These are phyloP conservation scores for Podargus strigoides DNA, from an alignment of 2,797 vertebrate species.

Conservation along the genomic window DNA sequence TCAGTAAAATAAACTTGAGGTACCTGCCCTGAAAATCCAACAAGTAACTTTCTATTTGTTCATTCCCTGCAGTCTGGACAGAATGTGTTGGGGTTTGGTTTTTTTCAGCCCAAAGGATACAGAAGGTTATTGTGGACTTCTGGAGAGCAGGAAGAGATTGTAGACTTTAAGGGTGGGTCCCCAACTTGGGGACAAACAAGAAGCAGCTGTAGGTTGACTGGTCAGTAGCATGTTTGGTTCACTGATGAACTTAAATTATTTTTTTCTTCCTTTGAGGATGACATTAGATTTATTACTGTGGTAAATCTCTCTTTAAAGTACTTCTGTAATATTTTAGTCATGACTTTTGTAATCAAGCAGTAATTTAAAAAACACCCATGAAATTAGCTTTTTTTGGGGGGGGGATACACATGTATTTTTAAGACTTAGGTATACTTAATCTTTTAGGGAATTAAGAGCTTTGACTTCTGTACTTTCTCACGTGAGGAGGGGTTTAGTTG, in stretches of 20 bases:
- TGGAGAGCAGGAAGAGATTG: slow-evolving; percentile 57
- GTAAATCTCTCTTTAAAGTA: not conserved
- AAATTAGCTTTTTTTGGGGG: not conserved
- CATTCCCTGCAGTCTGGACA: slow-evolving; percentile 32
- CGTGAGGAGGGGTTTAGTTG: not conserved
- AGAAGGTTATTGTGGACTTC: slow-evolving; percentile 51
- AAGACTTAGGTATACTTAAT: not conserved
- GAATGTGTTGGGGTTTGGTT: not conserved
- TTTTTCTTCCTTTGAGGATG: slow-evolving; percentile 24
- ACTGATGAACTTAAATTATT: not conserved
- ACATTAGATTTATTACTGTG: not conserved
- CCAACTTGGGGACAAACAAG: slow-evolving; percentile 15
- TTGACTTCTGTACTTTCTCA: not conserved
- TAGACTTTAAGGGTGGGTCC: slow-evolving; percentile 54
- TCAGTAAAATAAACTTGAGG: not conserved
- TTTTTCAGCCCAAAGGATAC: slow-evolving; percentile 9
- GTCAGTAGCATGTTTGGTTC: not conserved
- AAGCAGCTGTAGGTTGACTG: not conserved
- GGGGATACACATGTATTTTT: not conserved
- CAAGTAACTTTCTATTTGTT: slow-evolving; percentile 3
- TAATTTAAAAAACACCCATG: not conserved
- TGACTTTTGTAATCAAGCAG: not conserved
- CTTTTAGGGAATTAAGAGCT: not conserved
- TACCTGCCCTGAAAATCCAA: not conserved
- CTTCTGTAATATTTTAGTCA: not conserved